Conservation (phyloP, 2,113 vertebrate genomes). For the Sphaerodactylus townsendi region DNA sequence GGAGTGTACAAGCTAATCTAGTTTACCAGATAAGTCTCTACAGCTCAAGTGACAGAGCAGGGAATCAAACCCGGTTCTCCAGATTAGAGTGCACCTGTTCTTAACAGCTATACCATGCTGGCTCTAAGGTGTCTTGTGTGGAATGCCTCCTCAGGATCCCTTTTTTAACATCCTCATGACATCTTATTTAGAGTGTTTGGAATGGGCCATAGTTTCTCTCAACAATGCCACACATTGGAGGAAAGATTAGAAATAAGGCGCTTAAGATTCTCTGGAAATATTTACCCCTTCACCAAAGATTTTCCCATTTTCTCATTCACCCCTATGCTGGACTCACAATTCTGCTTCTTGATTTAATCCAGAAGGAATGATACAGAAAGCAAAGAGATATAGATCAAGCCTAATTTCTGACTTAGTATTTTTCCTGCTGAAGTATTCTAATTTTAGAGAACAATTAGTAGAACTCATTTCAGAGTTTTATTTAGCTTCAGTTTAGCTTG, state of each 20-base stretch:
- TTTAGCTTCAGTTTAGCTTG: neutral
- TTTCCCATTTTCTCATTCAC: neutral
- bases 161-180: too few species aligned
- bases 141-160: too few species aligned
- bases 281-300: neutral
- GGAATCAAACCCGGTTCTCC: too few species aligned
- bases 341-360: neutral
- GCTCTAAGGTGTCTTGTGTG: too few species aligned
- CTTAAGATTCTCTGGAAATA: neutral
- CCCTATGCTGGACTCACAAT: neutral
- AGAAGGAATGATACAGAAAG: neutral
- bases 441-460: slow-evolving; percentile 14
- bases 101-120: too few species aligned
- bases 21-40: too few species aligned
- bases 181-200: too few species aligned
- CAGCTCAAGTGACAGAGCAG: too few species aligned
- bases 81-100: too few species aligned
- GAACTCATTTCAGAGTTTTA: neutral
- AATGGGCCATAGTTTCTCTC: too few species aligned
- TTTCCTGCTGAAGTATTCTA: neutral
- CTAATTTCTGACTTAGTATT: neutral
- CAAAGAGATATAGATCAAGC: neutral
- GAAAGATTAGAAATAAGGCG: neutral
- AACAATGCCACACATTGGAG: neutral
- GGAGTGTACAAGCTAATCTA: too few species aligned